These are phyloP conservation scores for Eonycteris spelaea DNA, from an alignment of 2,113 vertebrate species.

Conservation along the genomic window DNA sequence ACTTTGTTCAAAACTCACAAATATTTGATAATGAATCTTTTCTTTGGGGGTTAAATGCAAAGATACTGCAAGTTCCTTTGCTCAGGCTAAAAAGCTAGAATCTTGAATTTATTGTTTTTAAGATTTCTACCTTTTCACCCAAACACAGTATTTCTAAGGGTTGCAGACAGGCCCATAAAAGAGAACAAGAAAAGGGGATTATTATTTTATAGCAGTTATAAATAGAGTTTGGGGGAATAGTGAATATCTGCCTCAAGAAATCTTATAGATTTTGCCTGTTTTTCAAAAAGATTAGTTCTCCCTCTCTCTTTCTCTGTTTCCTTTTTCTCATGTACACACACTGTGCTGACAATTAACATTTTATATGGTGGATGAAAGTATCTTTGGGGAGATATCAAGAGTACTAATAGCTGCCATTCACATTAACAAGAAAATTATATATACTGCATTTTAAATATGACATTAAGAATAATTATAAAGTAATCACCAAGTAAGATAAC, in stretches of 20 bases:
- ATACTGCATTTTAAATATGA: neutral
- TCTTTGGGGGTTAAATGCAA: neutral
- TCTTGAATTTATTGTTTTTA: conserved; percentile 30
- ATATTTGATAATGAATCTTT: neutral
- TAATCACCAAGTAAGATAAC: neutral
- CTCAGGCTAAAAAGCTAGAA: neutral
- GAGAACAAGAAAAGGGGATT: conserved; percentile 51
- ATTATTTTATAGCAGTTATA: conserved; percentile 58
- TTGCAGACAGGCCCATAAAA: conserved; percentile 49
- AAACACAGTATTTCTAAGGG: conserved; percentile 46
- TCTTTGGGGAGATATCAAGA: neutral
- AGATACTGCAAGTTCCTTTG: neutral
- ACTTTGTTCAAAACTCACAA: neutral
- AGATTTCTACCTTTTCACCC: conserved; percentile 34
- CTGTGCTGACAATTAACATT: neutral
- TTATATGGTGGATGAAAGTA: neutral
- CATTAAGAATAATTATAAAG: neutral
- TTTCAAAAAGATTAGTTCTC: neutral
- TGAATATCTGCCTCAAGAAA: conserved; percentile 33
- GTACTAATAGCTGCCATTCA: neutral
- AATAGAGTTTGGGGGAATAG: conserved; percentile 15
- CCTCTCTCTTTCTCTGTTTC: neutral
- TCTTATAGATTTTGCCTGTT: neutral
- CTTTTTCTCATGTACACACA: neutral
- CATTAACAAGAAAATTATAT: neutral